Conservation (phyloP, 2,113 vertebrate species). For the Arizona elegans region DNA sequence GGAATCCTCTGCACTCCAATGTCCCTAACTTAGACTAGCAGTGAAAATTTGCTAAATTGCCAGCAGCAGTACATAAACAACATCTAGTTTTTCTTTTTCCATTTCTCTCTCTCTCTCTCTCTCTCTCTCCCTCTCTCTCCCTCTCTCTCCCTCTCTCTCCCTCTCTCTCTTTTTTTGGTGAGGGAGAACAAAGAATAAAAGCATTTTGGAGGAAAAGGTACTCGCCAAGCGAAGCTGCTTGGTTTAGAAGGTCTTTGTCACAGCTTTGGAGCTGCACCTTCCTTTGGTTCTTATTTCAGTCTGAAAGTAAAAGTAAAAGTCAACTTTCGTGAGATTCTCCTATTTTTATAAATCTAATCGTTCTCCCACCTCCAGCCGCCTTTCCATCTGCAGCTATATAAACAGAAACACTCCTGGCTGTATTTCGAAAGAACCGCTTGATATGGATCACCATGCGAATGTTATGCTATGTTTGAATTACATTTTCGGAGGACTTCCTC, state of each 20-base stretch:
- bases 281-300: not conserved
- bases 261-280: not conserved
- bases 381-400: slow-evolving; percentile 18
- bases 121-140: too few relatives aligned
- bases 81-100: not conserved
- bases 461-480: not conserved
- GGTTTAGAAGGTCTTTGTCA: not conserved
- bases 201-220: slow-evolving; percentile 11
- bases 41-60: not conserved
- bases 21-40: not conserved
- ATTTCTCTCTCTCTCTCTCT: not conserved
- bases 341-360: not conserved
- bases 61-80: not conserved
- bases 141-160: too few relatives aligned
- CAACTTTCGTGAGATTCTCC: not conserved
- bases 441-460: not conserved
- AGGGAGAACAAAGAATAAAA: not conserved
- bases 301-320: slow-evolving; percentile 17
- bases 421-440: slow-evolving; percentile 9
- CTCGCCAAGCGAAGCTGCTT: not conserved
- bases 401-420: slow-evolving; percentile 41
- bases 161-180: not conserved
- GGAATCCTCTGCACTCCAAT: not conserved
- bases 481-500: not conserved
- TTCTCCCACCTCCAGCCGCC: not conserved